phyloP scores from a whole-genome alignment of 1,140 invertebrate genomes.

The Achroia grisella region DNA sequence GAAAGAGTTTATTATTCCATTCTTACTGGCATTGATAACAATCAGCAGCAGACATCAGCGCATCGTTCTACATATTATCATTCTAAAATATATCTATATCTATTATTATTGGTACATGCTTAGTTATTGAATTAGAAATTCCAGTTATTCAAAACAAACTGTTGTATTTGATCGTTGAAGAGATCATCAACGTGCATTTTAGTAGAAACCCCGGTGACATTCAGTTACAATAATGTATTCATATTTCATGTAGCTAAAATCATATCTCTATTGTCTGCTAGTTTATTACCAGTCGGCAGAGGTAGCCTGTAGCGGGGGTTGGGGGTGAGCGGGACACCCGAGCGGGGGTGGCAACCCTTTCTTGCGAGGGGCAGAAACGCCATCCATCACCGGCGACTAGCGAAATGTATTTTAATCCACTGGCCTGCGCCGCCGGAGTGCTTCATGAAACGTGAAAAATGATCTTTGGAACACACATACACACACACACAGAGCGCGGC shows the following conservation, averaged over 20 bases:
- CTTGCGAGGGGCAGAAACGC: slow-evolving; percentile 17
- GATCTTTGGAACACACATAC: too few species aligned
- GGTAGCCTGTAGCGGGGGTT: slow-evolving; percentile 1
- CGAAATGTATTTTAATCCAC: slow-evolving; percentile 72
- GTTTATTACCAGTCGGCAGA: slow-evolving; percentile 21
- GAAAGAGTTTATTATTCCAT: too few species aligned
- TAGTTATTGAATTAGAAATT: too few species aligned
- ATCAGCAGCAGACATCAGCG: too few species aligned
- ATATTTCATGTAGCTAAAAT: slow-evolving; percentile 20
- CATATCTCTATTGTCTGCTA: slow-evolving; percentile 21
- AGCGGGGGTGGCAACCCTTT: slow-evolving; percentile 47
- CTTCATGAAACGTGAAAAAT: slow-evolving; percentile 72
- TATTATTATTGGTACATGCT: too few species aligned
- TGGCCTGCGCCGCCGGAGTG: slow-evolving; percentile 40
- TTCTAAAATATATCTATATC: too few species aligned
- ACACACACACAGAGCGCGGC: slow-evolving; percentile 5
- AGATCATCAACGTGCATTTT: too few species aligned
- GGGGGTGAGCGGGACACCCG: slow-evolving; percentile 2
- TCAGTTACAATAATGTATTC: slow-evolving; percentile 25
- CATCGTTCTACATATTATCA: too few species aligned
- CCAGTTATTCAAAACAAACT: too few species aligned
- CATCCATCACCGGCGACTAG: slow-evolving; percentile 60
- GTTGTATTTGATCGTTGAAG: too few species aligned
- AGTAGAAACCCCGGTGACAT: not conserved
- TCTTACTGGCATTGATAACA: too few species aligned